A percentile compares a stretch with the other conserved stretches of the same genome.
Evolutionary conservation across 2,113 vertebrate genomes (phyloP).

Genomic region (Clarias gariepinus): DNA sequence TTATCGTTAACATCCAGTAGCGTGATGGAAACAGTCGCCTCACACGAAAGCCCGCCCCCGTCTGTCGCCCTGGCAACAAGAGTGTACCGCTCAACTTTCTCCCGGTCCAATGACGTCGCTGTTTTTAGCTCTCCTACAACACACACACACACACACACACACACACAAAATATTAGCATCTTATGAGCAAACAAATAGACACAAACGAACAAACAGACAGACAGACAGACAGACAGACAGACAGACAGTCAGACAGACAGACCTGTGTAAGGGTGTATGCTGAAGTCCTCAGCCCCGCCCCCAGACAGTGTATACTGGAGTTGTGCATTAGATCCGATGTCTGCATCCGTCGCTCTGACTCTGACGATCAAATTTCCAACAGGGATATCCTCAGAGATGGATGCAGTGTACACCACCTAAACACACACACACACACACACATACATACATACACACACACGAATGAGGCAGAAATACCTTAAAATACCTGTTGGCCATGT

Average conservation of each 20-base stretch:
- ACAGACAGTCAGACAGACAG: not conserved
- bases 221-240: not conserved
- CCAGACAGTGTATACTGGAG: slow-evolving; percentile 89
- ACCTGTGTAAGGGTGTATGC: slow-evolving; percentile 87
- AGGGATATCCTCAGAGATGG: slow-evolving; percentile 84
- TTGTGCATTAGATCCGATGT: slow-evolving; percentile 84
- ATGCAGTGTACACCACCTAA: slow-evolving; percentile 81
- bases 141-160: slow-evolving; percentile 8
- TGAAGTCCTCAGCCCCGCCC: slow-evolving; percentile 84
- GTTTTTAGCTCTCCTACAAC: slow-evolving; percentile 86
- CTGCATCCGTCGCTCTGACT: slow-evolving; percentile 84
- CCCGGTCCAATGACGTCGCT: slow-evolving; percentile 81
- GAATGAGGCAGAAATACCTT: not conserved
- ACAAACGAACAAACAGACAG: not conserved
- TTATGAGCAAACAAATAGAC: not conserved
- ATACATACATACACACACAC: slow-evolving; percentile 19
- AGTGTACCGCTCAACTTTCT: slow-evolving; percentile 80
- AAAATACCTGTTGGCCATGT: not conserved
- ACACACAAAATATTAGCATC: not conserved
- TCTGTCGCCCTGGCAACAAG: slow-evolving; percentile 86
- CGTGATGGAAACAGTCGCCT: slow-evolving; percentile 76
- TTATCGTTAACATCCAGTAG: slow-evolving; percentile 96
- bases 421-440: slow-evolving; percentile 47
- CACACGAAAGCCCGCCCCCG: slow-evolving; percentile 88
- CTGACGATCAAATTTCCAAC: slow-evolving; percentile 83